phyloP scores from a whole-genome alignment of 2,888 invertebrate genomes.

The Chalcis sispes region DNA sequence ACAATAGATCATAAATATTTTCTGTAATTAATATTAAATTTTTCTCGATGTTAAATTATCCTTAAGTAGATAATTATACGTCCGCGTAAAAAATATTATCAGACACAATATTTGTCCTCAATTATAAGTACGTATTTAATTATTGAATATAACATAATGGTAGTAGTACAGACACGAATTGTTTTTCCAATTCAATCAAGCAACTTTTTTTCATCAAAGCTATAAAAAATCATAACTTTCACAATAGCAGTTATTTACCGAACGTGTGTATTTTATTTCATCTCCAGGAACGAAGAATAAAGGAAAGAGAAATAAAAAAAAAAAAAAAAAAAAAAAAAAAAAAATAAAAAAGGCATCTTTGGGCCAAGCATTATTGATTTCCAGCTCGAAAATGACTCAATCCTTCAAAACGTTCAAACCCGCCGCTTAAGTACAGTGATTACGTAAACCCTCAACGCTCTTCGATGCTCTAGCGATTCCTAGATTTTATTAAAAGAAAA shows the following conservation, averaged over 20 bases:
- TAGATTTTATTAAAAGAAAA: slow-evolving; percentile 52
- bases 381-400: slow-evolving; percentile 52
- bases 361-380: slow-evolving; percentile 47
- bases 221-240: slow-evolving; percentile 18
- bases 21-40: too few relatives aligned
- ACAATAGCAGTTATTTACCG: slow-evolving; percentile 36
- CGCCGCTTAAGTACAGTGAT: slow-evolving; percentile 34
- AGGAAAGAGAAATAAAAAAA: not conserved
- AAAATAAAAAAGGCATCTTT: not conserved
- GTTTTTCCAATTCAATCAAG: slow-evolving; percentile 10
- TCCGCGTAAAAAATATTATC: too few relatives aligned
- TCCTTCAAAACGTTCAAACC: slow-evolving; percentile 6
- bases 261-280: slow-evolving; percentile 16
- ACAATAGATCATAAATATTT: too few relatives aligned
- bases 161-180: too few relatives aligned
- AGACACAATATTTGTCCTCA: too few relatives aligned
- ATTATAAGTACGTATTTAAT: too few relatives aligned
- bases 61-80: too few relatives aligned
- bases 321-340: slow-evolving; percentile 5
- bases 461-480: slow-evolving; percentile 52
- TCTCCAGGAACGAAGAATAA: too few relatives aligned
- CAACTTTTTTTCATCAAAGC: not conserved
- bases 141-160: too few relatives aligned
- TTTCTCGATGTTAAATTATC: too few relatives aligned
- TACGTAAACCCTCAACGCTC: slow-evolving; percentile 31